Base-by-base conservation (phyloP, 2,797 vertebrate genomes). In the Paedocypris micromegethes region DNA sequence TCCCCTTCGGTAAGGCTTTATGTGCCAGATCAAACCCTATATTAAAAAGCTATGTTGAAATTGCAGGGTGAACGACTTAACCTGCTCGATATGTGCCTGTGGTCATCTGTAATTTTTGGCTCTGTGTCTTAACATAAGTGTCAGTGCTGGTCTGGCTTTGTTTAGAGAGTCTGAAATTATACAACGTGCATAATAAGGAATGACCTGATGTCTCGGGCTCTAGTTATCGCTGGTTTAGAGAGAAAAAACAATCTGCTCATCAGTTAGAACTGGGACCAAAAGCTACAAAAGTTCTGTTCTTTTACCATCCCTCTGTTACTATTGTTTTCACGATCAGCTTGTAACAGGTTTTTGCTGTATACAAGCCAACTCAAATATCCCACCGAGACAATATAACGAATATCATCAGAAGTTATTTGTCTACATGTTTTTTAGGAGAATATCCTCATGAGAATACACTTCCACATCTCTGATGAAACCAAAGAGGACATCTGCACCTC, bases 401-500 rank as follows among this genome's bases (percentile, higher is more conserved):
- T 23, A 23, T 23, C 23, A 23, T 1, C 23, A 23, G 23, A 23
- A 23, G 23, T 23, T 23, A 23, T 23, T 23, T 23, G 23, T 23
- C 23, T 23, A 23, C 23, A 23, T 23, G 7, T 51, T 49, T 43
- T 55, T 45, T 79, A 97, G 95, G 95, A 98, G 81, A 97, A 97
- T 79, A 90, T 98, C 63, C 82, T 98, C 82, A 95, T 97, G 92
- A 84, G 95, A 82, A 94, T 98, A 78, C 95, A 98, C 86, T 96
- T 98, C 83, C 95, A 98, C 85, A 96, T 97, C 75, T 88, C 94
- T 54, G 95, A 97, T 66, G 95, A 97, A 83, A 92, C 87, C 72
- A 93, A 93, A 83, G 94, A 96, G 74, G 95, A 98, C 80, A 92
- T 97, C 87, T 98, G 95, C 81, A 96, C 95, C n/a, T 89, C 94